phyloP scores from a whole-genome alignment of 2,888 invertebrate species.

The Heliconius cydno region DNA sequence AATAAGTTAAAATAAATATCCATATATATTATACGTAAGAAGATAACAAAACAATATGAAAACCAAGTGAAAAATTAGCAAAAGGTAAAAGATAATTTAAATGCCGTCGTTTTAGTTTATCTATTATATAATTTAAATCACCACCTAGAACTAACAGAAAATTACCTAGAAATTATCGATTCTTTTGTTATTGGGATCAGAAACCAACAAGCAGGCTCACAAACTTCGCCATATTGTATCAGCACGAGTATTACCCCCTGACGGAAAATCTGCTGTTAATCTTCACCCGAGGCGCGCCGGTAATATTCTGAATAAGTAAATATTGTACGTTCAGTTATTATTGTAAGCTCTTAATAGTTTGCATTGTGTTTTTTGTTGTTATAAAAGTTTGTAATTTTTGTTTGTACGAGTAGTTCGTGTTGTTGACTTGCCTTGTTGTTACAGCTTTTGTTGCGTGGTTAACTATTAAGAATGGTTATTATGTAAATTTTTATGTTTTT shows the following conservation, averaged over 20 bases:
- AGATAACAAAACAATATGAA: too few species aligned
- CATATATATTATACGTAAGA: too few species aligned
- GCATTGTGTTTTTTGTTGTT: slow-evolving; percentile 14
- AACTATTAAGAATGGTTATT: slow-evolving; percentile 6
- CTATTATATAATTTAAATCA: neutral
- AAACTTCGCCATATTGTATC: neutral
- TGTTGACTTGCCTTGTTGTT: slow-evolving; percentile 5
- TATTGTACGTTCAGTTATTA: slow-evolving; percentile 17
- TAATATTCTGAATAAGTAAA: slow-evolving; percentile 28
- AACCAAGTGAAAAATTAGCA: too few species aligned
- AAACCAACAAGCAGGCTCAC: slow-evolving; percentile 9
- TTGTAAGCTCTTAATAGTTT: slow-evolving; percentile 30
- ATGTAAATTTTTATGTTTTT: neutral
- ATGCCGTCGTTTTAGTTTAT: neutral
- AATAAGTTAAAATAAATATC: too few species aligned
- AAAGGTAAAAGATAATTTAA: neutral
- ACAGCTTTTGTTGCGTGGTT: neutral
- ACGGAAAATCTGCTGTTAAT: slow-evolving; percentile 6
- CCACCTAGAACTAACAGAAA: neutral
- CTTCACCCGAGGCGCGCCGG: slow-evolving; percentile 25
- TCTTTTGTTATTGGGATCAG: slow-evolving; percentile 7
- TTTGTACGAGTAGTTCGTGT: slow-evolving; percentile 5
- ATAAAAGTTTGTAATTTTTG: slow-evolving; percentile 20
- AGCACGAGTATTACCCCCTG: neutral
- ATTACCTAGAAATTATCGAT: neutral